Evolutionary conservation across 2,888 invertebrate species (phyloP).

Genomic region (Cylloceria caligata): DNA sequence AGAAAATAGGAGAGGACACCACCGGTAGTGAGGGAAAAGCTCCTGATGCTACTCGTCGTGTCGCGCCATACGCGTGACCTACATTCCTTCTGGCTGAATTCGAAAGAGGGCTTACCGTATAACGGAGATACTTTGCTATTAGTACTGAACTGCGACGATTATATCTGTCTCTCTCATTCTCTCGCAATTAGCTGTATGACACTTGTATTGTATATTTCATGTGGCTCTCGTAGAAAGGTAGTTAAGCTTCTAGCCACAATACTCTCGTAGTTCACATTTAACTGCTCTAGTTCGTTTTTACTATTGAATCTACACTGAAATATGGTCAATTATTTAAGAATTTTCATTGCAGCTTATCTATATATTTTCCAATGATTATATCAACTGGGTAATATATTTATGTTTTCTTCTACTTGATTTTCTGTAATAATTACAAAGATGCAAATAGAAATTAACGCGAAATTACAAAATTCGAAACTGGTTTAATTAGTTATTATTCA

Average conservation of each 20-base stretch:
- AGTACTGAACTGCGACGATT: slow-evolving; percentile 54
- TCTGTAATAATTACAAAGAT: background rate
- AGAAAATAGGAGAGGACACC: slow-evolving; percentile 49
- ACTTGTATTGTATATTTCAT: slow-evolving; percentile 21
- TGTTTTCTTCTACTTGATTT: background rate
- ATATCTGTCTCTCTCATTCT: slow-evolving; percentile 63
- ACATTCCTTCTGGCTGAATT: slow-evolving; percentile 61
- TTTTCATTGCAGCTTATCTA: background rate
- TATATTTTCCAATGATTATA: background rate
- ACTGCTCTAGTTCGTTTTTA: slow-evolving; percentile 45
- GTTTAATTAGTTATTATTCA: too few relatives aligned
- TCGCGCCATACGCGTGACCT: slow-evolving; percentile 62
- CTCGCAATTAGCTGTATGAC: slow-evolving; percentile 64
- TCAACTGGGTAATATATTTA: background rate
- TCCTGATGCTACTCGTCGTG: slow-evolving; percentile 41
- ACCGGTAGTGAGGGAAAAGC: slow-evolving; percentile 42
- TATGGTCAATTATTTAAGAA: background rate
- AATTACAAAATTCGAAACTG: background rate
- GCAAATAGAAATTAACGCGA: background rate
- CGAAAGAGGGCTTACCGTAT: slow-evolving; percentile 54
- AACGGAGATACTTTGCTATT: slow-evolving; percentile 57
- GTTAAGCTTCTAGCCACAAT: slow-evolving; percentile 14
- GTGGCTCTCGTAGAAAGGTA: slow-evolving; percentile 11
- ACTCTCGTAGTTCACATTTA: slow-evolving; percentile 26
- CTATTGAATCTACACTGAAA: slow-evolving; percentile 52